These are phyloP conservation scores for Chaenodraco wilsoni DNA, from an alignment of 2,797 vertebrate species.

Conservation along the genomic window DNA sequence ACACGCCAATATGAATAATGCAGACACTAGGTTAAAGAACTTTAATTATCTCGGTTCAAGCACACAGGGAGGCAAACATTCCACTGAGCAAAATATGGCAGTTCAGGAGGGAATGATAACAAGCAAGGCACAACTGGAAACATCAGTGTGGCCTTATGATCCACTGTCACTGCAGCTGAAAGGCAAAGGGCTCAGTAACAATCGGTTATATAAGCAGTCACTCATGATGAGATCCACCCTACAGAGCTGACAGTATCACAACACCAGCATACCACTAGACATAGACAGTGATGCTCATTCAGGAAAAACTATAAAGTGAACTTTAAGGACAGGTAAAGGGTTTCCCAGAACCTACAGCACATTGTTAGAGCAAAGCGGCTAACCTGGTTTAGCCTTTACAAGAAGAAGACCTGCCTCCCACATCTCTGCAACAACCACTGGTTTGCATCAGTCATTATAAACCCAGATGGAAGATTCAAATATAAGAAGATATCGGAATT, in stretches of 20 bases:
- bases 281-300: background rate
- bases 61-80: background rate
- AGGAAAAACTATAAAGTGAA: background rate
- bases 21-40: background rate
- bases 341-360: background rate
- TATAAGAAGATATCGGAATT: slow-evolving; percentile 11
- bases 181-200: slow-evolving; percentile 49
- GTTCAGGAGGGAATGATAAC: slow-evolving; percentile 31
- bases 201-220: slow-evolving; percentile 58
- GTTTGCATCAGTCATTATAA: slow-evolving; percentile 32
- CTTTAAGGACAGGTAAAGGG: background rate
- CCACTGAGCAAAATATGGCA: slow-evolving; percentile 5
- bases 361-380: background rate
- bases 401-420: background rate
- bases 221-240: slow-evolving; percentile 17
- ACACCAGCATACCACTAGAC: slow-evolving; percentile 24
- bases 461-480: slow-evolving; percentile 23
- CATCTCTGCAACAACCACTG: slow-evolving; percentile 5
- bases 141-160: slow-evolving; percentile 25
- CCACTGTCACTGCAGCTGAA: slow-evolving; percentile 47
- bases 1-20: background rate
- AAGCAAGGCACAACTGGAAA: slow-evolving; percentile 40
- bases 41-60: slow-evolving; percentile 2
- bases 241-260: slow-evolving; percentile 18
- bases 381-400: slow-evolving; percentile 1